A percentile compares a stretch with the other conserved stretches of the same genome.
These are phyloP conservation scores for Uria aalge DNA, from an alignment of 2,113 vertebrate species.

Conservation along the genomic window DNA sequence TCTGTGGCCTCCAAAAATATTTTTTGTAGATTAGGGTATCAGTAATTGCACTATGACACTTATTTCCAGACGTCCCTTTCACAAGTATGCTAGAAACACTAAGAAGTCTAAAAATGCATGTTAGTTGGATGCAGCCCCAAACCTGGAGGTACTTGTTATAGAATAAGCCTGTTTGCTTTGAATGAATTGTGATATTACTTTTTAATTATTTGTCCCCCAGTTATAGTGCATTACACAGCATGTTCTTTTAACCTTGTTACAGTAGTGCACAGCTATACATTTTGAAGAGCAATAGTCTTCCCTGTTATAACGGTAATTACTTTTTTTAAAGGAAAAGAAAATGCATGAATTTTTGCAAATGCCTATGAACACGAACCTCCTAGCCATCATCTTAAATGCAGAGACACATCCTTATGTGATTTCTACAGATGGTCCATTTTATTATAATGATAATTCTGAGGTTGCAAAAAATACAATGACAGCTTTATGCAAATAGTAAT, in stretches of 20 bases:
- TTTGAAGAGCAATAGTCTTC: background rate
- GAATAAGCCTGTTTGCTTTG: background rate
- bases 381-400: background rate
- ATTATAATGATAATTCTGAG: background rate
- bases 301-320: background rate
- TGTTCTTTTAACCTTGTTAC: background rate
- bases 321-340: background rate
- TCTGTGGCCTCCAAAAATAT: background rate
- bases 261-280: background rate
- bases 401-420: background rate
- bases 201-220: background rate
- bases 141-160: background rate
- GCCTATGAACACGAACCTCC: background rate
- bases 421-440: background rate
- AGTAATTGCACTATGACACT: background rate
- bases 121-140: background rate
- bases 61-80: background rate
- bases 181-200: background rate
- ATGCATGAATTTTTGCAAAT: background rate
- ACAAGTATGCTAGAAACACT: background rate
- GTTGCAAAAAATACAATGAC: background rate
- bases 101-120: background rate
- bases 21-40: background rate
- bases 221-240: background rate
- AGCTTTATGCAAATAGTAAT: background rate